These are phyloP conservation scores for Sympetrum striolatum DNA, from an alignment of 2,888 invertebrate species.

Conservation along the genomic window DNA sequence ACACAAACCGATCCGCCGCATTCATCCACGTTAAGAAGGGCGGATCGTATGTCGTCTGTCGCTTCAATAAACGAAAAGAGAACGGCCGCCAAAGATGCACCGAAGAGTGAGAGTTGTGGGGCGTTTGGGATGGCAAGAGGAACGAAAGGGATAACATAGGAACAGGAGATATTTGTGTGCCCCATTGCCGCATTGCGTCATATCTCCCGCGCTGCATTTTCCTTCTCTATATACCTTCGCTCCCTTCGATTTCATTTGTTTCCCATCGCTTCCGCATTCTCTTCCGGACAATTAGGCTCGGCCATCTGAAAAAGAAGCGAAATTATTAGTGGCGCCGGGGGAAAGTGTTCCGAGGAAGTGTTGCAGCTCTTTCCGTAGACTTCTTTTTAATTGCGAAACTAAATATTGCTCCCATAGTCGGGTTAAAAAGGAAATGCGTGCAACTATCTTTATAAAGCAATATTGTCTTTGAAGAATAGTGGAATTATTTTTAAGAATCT, in stretches of 20 bases:
- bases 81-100: not conserved
- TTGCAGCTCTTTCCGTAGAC: too few relatives aligned
- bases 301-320: too few relatives aligned
- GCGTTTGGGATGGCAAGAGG: not conserved
- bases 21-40: not conserved
- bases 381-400: too few relatives aligned
- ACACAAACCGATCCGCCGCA: not conserved
- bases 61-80: not conserved
- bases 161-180: slow-evolving; percentile 30
- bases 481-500: too few relatives aligned
- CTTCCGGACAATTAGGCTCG: too few relatives aligned
- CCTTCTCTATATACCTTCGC: not conserved
- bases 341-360: too few relatives aligned
- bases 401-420: too few relatives aligned
- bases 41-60: not conserved
- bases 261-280: not conserved
- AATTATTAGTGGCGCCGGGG: too few relatives aligned
- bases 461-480: too few relatives aligned
- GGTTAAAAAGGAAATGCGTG: too few relatives aligned
- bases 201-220: not conserved
- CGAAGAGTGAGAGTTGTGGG: not conserved
- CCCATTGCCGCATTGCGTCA: slow-evolving; percentile 33
- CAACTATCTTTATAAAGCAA: too few relatives aligned
- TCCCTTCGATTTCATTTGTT: not conserved
- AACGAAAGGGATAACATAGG: slow-evolving; percentile 23